Evolutionary conservation across 2,113 vertebrate genomes (phyloP), one percentile per base, ranked within the genome.

Genomic region (Channa maculata): DNA sequence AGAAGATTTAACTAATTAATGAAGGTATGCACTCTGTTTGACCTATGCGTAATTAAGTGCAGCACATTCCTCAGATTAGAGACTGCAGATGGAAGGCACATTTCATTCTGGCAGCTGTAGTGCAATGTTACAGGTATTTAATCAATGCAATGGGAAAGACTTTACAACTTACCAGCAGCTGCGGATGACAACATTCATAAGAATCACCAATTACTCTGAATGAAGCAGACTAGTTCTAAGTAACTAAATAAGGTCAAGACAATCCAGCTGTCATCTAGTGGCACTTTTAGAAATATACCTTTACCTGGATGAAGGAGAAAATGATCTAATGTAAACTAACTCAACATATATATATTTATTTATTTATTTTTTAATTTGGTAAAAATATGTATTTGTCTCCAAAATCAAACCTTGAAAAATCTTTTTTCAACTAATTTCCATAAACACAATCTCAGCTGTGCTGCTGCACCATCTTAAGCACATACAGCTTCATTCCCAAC

Each of bases 1-100:
- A 0, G 39, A 60, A 48, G 49, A 86, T 70, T 68, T 67, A 77
- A 49, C 76, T 72, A 86, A 82, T 84, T 80, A 86, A 75, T 43
- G 5, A 63, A 79, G 64, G 61, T 69, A 60, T 57, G 46, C 50
- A 38, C 49, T 39, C n/a, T 79, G 67, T 83, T 79, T 83, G 80
- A 87, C 74, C 71, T 50, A 46, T 58, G 71, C 52, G 49, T 89
- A 70, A 80, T 76, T 70, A 85, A 72, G 45, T 48, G 51, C 44
- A 50, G 71, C 79, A 59, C 64, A 79, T 80, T 79, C 38, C 45
- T 67, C 60, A 87, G 55, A 73, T 83, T 70, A 76, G 60, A 66
- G 52, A 69, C 66, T 60, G 70, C 64, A 71, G 39, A 77, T 70
- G 58, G 77, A 74, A 70, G 2, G 5, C 51, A 69, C 43, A 64